These are phyloP conservation scores for Petrolisthes manimaculis DNA, from an alignment of 2,888 invertebrate genomes.

Conservation along the genomic window DNA sequence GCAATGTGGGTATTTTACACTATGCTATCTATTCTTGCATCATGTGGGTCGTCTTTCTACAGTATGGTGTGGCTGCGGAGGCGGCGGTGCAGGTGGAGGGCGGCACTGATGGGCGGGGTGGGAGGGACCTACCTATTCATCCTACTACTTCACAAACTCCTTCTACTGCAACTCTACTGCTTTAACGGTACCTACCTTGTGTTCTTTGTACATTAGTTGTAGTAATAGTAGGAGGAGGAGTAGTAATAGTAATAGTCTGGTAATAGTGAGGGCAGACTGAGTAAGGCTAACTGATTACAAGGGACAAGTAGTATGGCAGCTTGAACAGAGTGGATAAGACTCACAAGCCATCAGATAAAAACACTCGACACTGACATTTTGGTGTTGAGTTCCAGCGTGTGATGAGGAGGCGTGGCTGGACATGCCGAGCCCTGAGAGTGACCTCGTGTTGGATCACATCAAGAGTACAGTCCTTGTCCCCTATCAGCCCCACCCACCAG, in stretches of 20 bases:
- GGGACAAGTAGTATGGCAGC: too few relatives aligned
- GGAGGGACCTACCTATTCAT: neutral
- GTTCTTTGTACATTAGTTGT: too few relatives aligned
- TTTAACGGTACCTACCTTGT: neutral
- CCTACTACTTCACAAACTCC: neutral
- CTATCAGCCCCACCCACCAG: slow-evolving; percentile 11
- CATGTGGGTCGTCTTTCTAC: neutral
- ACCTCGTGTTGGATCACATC: neutral
- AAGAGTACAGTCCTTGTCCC: slow-evolving; percentile 18
- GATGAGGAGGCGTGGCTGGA: neutral
- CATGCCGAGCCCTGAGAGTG: neutral
- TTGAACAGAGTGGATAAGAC: too few relatives aligned
- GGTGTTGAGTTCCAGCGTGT: slow-evolving; percentile 17
- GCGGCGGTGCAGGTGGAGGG: neutral
- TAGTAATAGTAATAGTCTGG: too few relatives aligned
- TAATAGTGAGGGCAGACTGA: too few relatives aligned
- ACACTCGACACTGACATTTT: too few relatives aligned
- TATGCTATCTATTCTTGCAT: neutral
- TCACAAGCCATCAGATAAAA: too few relatives aligned
- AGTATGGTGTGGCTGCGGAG: neutral
- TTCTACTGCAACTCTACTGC: neutral
- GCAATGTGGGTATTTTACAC: too few relatives aligned
- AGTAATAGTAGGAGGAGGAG: too few relatives aligned
- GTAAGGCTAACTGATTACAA: too few relatives aligned
- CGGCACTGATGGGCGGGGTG: neutral